Evolutionary conservation across 1,140 invertebrate genomes (phyloP), one percentile per base, ranked within the genome.

Genomic region (Caenorhabditis latens): DNA sequence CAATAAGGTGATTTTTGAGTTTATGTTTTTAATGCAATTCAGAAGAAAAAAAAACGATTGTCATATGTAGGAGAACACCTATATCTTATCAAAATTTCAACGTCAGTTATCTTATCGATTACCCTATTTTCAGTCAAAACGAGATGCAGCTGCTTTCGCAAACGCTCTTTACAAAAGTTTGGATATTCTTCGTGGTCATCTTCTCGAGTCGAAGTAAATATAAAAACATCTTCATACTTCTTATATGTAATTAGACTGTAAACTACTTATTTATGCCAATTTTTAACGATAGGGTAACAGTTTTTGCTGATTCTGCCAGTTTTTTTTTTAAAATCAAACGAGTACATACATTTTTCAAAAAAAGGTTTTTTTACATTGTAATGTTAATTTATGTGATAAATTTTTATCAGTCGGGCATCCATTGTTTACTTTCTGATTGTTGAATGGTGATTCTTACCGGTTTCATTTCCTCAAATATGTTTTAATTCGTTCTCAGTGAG

Each of bases 1-100:
- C n/a, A 89, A 90, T 58, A 90, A 92, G 57, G 87, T 83, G n/a
- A 61, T 13, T 83, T 83, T 6, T 4, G 9, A 40, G n/a, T 57
- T 55, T 50, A 65, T 9, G 24, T 50, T 32, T 32, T 32, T 2
- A 32, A 32, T 32, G 32, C 32, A 32, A 32, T 32, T 32, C 32
- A 32, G 32, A 32, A 32, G 32, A 1, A 32, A 32, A 32, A 32
- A 32, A 32, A 32, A 1, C 32, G 0, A 32, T 32, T 32, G 32
- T 32, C 32, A 1, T 32, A 0, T 32, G 32, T 32, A 32, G 32
- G 32, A 32, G 32, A 32, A 32, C 32, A 24, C 3, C 16, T 11
- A 53, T 83, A 83, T 83, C 32, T 48, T 50, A 24, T 53, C 24
- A 32, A 32, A 32, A 32, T 32, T 1, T 1, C 32, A 32, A 32